phyloP scores from a whole-genome alignment of 2,888 invertebrate genomes.

The Idaea aversata region DNA sequence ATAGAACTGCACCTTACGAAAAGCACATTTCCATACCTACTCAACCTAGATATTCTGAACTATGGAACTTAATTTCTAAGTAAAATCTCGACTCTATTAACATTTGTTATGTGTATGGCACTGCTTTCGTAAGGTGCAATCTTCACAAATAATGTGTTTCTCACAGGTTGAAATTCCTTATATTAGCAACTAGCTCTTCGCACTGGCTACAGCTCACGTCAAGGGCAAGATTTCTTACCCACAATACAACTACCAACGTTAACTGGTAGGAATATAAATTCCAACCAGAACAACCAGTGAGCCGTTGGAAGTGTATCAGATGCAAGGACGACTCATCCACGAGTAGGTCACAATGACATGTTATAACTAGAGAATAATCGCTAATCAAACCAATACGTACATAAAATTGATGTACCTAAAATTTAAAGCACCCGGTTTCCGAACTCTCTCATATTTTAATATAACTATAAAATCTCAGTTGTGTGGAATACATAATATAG shows the following conservation, averaged over 20 bases:
- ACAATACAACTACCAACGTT: constrained; percentile 1
- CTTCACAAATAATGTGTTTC: neutral
- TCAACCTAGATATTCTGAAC: constrained; percentile 6
- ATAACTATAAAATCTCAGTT: constrained; percentile 72
- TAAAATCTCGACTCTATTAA: neutral
- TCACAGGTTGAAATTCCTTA: neutral
- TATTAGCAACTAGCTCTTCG: neutral
- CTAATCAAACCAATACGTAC: constrained; percentile 73
- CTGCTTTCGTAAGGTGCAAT: constrained; percentile 1
- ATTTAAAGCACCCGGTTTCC: constrained; percentile 80
- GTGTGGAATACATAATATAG: constrained; percentile 65
- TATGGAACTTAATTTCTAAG: neutral
- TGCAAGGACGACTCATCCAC: constrained; percentile 26
- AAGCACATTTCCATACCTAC: neutral
- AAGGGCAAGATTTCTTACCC: constrained; percentile 2
- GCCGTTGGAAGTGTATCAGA: neutral
- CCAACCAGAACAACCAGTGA: neutral
- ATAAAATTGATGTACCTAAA: constrained; percentile 69
- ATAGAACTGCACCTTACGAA: neutral
- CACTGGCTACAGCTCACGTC: neutral
- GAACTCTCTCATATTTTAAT: constrained; percentile 77
- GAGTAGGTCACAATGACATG: constrained; percentile 44
- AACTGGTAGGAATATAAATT: neutral
- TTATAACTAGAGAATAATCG: constrained; percentile 65
- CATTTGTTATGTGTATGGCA: neutral